These are phyloP conservation scores for Acleris cristana DNA, from an alignment of 2,888 invertebrate species.

Conservation along the genomic window DNA sequence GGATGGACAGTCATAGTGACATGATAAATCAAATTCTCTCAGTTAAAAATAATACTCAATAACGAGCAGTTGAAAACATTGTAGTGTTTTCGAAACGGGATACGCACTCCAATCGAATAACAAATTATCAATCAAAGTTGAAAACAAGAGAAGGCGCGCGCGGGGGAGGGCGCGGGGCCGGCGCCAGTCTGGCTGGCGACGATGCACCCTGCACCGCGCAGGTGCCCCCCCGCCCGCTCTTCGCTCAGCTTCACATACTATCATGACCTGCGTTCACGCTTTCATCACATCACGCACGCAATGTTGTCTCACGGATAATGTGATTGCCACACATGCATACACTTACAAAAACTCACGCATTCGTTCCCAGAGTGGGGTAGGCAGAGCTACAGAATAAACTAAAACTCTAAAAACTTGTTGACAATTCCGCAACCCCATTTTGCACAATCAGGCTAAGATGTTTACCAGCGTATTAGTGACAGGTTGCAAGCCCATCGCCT, in stretches of 20 bases:
- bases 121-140: conserved; percentile 83
- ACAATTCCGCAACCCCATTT: too few species aligned
- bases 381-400: too few species aligned
- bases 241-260: conserved; percentile 45
- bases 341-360: too few species aligned
- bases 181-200: conserved; percentile 80
- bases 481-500: too few species aligned
- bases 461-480: too few species aligned
- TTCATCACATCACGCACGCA: conserved; percentile 9
- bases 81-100: conserved; percentile 63
- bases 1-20: too few species aligned
- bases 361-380: too few species aligned
- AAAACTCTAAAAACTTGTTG: too few species aligned
- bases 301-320: too few species aligned
- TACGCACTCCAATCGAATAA: conserved; percentile 78
- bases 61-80: conserved; percentile 36
- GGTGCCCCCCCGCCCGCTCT: conserved; percentile 54
- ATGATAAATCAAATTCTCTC: neutral
- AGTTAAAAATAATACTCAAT: neutral
- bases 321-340: too few species aligned
- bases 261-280: conserved; percentile 41
- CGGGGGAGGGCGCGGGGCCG: conserved; percentile 48
- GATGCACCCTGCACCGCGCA: conserved; percentile 73
- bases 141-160: conserved; percentile 77
- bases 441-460: too few species aligned